Base-by-base conservation (phyloP, 2,797 vertebrate species). In the Myotis planiceps region DNA sequence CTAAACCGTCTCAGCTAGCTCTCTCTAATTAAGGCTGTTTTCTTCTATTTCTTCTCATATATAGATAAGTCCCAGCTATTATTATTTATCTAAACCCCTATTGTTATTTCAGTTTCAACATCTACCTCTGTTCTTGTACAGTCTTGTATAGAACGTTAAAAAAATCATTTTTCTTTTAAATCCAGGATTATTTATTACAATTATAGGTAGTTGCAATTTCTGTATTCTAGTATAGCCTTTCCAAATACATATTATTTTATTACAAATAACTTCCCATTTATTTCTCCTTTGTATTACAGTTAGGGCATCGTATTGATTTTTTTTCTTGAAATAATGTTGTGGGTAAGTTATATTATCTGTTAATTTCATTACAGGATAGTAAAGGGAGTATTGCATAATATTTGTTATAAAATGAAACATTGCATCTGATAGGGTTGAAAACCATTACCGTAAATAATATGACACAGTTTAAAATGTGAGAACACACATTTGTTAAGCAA, bases 361-460 rank as follows among this genome's bases (percentile, higher is more conserved):
- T 95, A 88, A 95, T 97, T 97, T 96, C 49, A 90, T 79, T 97
- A 95, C 63, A 91, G 63, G 37, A 37, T 65, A 86, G 47, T 88
- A 94, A 97, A 93, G 42, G 42, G 15, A 94, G 9, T 37, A 76
- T 89, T 87, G 80, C 2, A 74, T 96, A 88, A 74, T 87, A 79
- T 87, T 95, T 84, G 60, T 95, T 92, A 86, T 89, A 72, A 80
- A 88, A 86, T 88, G 32, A 34, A 79, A 79, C 42, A 37, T 60
- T 95, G 42, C 29, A 53, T 81, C 34, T 90, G 74, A 91, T 81
- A 51, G 55, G 9, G 15, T n/a, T 84, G 84, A 69, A 92, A 97
- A 55, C 29, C 16, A 51, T 65, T 74, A 49, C 34, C 37, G 7
- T 88, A 76, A 97, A 72, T 96, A 86, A 86, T 37, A 29, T 16